These are phyloP conservation scores for Eleginops maclovinus DNA, from an alignment of 2,113 vertebrate species.

Conservation along the genomic window DNA sequence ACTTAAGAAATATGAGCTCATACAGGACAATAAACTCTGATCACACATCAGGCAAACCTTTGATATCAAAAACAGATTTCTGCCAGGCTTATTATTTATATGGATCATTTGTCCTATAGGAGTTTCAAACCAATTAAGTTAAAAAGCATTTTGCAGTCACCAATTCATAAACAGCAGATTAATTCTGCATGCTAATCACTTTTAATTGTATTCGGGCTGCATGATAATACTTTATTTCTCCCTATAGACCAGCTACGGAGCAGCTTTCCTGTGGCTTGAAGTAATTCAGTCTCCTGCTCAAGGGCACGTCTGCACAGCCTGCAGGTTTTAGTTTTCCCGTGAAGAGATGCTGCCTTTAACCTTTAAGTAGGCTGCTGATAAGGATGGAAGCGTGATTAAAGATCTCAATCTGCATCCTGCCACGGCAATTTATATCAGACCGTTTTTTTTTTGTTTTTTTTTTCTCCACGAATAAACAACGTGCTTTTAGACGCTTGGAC, in stretches of 20 bases:
- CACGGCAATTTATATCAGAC: slow-evolving; percentile 50
- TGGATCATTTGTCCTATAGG: slow-evolving; percentile 28
- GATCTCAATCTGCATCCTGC: slow-evolving; percentile 61
- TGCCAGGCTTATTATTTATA: slow-evolving; percentile 7
- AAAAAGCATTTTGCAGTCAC: slow-evolving; percentile 41
- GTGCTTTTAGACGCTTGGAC: slow-evolving; percentile 83
- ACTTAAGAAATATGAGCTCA: slow-evolving; percentile 3
- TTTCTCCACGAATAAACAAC: slow-evolving; percentile 77
- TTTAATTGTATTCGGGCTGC: slow-evolving; percentile 43
- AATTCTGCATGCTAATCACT: slow-evolving; percentile 42
- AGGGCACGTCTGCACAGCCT: slow-evolving; percentile 16
- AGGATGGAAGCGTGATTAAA: slow-evolving; percentile 57
- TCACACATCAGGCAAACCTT: slow-evolving; percentile 10
- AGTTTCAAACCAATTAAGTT: slow-evolving; percentile 52
- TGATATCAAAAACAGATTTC: slow-evolving; percentile 27
- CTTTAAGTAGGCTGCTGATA: slow-evolving; percentile 32
- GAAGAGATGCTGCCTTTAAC: slow-evolving; percentile 33
- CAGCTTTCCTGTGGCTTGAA: background rate
- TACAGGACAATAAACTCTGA: slow-evolving; percentile 5
- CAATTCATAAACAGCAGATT: slow-evolving; percentile 51
- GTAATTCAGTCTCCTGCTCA: slow-evolving; percentile 31
- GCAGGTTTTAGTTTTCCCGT: slow-evolving; percentile 23
- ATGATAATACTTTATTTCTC: slow-evolving; percentile 38
- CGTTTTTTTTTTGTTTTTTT: slow-evolving; percentile 24
- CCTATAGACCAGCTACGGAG: slow-evolving; percentile 8